Conservation (phyloP, 2,797 vertebrate genomes). For the Danio aesculapii region DNA sequence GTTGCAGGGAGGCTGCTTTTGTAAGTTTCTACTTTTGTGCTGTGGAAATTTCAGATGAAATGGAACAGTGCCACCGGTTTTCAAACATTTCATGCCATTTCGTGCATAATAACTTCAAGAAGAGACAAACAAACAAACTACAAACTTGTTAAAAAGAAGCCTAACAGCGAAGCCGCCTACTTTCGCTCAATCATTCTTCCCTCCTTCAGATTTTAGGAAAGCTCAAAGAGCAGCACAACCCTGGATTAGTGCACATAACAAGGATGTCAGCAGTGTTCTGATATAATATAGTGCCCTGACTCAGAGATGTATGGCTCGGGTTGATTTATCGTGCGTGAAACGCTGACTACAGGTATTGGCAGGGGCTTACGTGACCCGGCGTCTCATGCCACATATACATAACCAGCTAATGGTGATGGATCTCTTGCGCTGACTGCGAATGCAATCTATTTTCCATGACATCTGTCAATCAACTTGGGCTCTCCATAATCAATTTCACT, state of each 20-base stretch:
- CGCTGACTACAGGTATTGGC: slow-evolving; percentile 59
- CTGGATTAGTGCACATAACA: slow-evolving; percentile 45
- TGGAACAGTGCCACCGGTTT: slow-evolving; percentile 10
- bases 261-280: slow-evolving; percentile 29
- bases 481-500: slow-evolving; percentile 57
- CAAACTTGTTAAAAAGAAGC: slow-evolving; percentile 5
- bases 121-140: slow-evolving; percentile 9
- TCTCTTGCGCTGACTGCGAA: slow-evolving; percentile 51
- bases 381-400: slow-evolving; percentile 52
- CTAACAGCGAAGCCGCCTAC: background rate
- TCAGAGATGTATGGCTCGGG: slow-evolving; percentile 43
- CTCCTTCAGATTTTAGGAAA: slow-evolving; percentile 1
- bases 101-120: slow-evolving; percentile 6
- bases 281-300: slow-evolving; percentile 37
- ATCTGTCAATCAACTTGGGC: slow-evolving; percentile 61
- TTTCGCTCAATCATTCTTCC: slow-evolving; percentile 7
- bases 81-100: background rate
- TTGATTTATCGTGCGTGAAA: slow-evolving; percentile 57
- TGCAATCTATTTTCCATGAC: slow-evolving; percentile 62
- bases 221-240: slow-evolving; percentile 14
- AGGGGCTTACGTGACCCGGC: slow-evolving; percentile 44
- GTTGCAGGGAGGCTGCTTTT: background rate
- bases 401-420: slow-evolving; percentile 63
- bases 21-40: slow-evolving; percentile 7
- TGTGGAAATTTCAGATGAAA: slow-evolving; percentile 23